Conservation (phyloP, 92 coral and sea anemone genomes). For the Zoanthus sansibaricus region DNA sequence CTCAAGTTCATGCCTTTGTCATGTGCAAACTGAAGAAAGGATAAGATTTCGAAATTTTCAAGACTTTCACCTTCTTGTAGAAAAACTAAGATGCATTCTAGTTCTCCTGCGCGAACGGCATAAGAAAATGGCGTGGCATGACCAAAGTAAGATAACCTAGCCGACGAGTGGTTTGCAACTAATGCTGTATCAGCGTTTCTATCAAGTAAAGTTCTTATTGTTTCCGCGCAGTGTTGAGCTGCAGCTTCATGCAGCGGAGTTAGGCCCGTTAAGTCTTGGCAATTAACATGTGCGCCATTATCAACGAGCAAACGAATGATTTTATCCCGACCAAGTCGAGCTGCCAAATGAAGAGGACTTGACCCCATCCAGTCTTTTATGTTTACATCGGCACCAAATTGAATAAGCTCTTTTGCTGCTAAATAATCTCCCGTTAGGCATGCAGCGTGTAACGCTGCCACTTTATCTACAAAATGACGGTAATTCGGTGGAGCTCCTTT, state of each 20-base stretch:
- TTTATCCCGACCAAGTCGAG: neutral
- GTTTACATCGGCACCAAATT: constrained; percentile 53
- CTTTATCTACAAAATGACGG: neutral
- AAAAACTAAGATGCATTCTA: constrained; percentile 47
- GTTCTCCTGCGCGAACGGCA: constrained; percentile 50
- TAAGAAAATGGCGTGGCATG: constrained; percentile 46
- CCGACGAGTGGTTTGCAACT: neutral
- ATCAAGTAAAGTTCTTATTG: constrained; percentile 37
- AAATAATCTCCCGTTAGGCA: constrained; percentile 43
- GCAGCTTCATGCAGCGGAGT: constrained; percentile 59
- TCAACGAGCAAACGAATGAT: constrained; percentile 32
- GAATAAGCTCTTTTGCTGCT: constrained; percentile 48
- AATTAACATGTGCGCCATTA: constrained; percentile 52
- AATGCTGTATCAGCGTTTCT: constrained; percentile 46
- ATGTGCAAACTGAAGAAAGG: constrained; percentile 31
- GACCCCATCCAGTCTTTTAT: constrained; percentile 26
- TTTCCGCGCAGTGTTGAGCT: constrained; percentile 33
- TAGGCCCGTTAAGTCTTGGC: constrained; percentile 35
- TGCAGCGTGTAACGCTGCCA: constrained; percentile 59
- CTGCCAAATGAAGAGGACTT: constrained; percentile 58
- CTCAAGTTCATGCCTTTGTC: constrained; percentile 47
- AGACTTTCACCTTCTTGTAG: constrained; percentile 48
- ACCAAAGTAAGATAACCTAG: neutral
- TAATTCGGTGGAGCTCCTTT: constrained; percentile 57
- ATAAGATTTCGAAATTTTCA: constrained; percentile 27